phyloP scores from a whole-genome alignment of 2,797 vertebrate species.

The Hydrolagus colliei region DNA sequence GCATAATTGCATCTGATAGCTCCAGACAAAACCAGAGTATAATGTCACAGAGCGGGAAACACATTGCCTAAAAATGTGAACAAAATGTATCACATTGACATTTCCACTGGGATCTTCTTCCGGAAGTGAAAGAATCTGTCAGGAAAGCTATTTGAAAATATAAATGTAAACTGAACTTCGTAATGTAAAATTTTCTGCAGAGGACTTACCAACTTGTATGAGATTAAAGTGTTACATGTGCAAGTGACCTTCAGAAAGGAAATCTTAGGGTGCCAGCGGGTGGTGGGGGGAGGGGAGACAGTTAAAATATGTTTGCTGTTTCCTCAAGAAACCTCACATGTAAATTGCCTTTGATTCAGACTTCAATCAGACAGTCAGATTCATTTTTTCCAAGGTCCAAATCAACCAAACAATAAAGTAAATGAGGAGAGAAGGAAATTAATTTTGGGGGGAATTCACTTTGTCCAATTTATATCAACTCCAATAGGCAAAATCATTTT shows the following conservation, averaged over 20 bases:
- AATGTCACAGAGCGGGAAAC: neutral
- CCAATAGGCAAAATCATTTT: too few relatives aligned
- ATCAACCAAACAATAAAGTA: too few relatives aligned
- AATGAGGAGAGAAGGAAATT: neutral
- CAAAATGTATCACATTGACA: neutral
- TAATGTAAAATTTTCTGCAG: neutral
- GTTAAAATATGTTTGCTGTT: too few relatives aligned
- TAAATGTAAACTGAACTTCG: slow-evolving; percentile 5
- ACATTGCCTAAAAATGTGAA: neutral
- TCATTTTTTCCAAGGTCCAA: too few relatives aligned
- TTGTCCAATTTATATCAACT: too few relatives aligned
- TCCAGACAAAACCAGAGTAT: neutral
- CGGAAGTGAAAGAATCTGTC: neutral
- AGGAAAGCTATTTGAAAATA: neutral
- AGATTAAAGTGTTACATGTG: neutral
- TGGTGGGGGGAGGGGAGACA: neutral
- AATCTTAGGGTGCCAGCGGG: neutral
- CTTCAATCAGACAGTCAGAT: too few relatives aligned
- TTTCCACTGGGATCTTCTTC: neutral
- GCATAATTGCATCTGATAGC: neutral
- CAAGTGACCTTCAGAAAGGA: neutral
- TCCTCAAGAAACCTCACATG: too few relatives aligned
- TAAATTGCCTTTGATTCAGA: too few relatives aligned
- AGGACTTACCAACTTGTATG: neutral
- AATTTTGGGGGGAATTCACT: too few relatives aligned